phyloP scores from a whole-genome alignment of 2,113 vertebrate genomes.

The Vidua chalybeata region DNA sequence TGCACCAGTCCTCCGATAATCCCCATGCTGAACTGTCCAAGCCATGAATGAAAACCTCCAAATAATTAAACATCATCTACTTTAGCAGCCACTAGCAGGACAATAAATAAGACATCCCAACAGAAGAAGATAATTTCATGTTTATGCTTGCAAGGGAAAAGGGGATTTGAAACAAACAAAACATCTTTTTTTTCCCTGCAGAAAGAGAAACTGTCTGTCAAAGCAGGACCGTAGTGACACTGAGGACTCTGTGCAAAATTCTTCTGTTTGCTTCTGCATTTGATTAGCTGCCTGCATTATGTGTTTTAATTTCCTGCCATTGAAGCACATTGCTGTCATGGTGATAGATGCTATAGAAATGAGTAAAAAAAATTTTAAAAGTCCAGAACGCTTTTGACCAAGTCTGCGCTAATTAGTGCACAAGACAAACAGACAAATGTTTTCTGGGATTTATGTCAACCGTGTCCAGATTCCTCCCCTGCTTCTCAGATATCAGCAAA shows the following conservation, averaged over 20 bases:
- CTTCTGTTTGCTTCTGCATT: conserved; percentile 66
- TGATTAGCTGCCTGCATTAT: conserved; percentile 64
- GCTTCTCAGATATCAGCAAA: conserved; percentile 34
- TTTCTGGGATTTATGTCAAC: conserved; percentile 56
- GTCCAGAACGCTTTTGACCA: conserved; percentile 64
- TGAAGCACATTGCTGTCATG: conserved; percentile 60
- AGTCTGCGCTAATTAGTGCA: conserved; percentile 41
- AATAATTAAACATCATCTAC: conserved; percentile 22
- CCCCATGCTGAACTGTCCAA: neutral
- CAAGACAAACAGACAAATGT: conserved; percentile 49
- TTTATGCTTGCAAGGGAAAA: conserved; percentile 22
- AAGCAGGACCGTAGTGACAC: conserved; percentile 6
- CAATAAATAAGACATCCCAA: conserved; percentile 54
- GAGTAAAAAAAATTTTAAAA: conserved; percentile 58
- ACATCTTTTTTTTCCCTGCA: neutral
- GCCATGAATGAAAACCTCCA: neutral
- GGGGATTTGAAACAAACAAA: conserved; percentile 51
- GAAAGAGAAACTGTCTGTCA: conserved; percentile 48
- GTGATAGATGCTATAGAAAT: conserved; percentile 61
- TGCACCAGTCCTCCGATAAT: neutral
- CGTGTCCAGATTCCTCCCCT: neutral
- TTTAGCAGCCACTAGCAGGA: conserved; percentile 10
- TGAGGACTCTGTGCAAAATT: conserved; percentile 34
- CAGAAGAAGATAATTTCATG: conserved; percentile 21
- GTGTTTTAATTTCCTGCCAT: conserved; percentile 70